Evolutionary conservation across 2,113 vertebrate genomes (phyloP), one percentile per base, ranked within the genome.

Genomic region (Thamnophis sirtalis): DNA sequence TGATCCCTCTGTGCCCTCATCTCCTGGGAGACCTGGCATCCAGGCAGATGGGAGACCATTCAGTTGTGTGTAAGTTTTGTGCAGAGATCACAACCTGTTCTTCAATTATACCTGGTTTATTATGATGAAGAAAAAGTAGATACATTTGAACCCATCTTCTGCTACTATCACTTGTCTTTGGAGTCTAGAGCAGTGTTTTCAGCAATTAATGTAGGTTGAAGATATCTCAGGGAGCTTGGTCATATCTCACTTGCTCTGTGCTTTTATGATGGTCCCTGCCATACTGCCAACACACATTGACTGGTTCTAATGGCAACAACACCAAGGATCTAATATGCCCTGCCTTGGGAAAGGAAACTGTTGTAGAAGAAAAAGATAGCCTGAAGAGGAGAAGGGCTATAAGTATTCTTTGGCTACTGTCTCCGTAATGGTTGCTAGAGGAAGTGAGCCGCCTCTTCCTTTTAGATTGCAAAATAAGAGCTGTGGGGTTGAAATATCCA

Each of bases 1-100:
- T 26, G 96, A 97, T 49, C 96, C 96, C 55, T 96, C 96, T 6
- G 96, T 97, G 95, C 96, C 96, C 95, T 96, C 96, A 86, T 96
- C 96, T 63, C 96, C 96, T 49, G 96, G 96, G 93, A 96, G 96
- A 92, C 96, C 96, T 92, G 96, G 96, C 28, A 90, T 96, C 1
- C 96, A 96, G 51, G 96, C 95, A 91, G 96, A 97, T 26, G 96
- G 96, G 89, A 96, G 94, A 73, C 96, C 96, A 13, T 97, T 97
- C 85, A 94, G 95, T 93, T 97, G 96, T 88, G 90, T 93, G 96
- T 97, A 96, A 96, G 96, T 90, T 60, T 53, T 90, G 55, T 5
- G 19, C 95, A 38, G 84, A 55, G 53, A 54, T 24, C 21, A 68
- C 49, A 50, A 15, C 21, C 28, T 5, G 7, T 63, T 63, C 48